Conservation (phyloP, 1,140 invertebrate species). For the Sarcophaga bullata region DNA sequence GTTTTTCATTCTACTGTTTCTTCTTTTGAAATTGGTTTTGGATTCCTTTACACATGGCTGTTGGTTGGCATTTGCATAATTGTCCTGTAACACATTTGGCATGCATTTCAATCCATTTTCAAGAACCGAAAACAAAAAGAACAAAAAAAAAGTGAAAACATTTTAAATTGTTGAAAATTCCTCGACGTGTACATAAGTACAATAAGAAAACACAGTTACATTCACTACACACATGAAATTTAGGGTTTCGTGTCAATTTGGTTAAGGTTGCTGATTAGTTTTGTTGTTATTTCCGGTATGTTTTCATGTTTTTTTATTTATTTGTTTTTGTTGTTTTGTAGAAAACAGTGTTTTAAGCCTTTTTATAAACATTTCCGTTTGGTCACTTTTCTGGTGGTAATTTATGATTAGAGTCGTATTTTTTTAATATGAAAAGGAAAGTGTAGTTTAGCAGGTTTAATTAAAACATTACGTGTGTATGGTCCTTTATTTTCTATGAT, state of each 20-base stretch:
- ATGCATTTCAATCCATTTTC: slow-evolving; percentile 2
- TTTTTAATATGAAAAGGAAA: slow-evolving; percentile 11
- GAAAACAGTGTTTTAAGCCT: not conserved
- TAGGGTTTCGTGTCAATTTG: slow-evolving; percentile 36
- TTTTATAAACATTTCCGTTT: slow-evolving; percentile 37
- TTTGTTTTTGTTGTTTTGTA: not conserved
- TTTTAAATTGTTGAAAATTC: no score
- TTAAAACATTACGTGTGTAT: not conserved
- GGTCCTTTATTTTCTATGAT: not conserved
- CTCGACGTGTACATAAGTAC: not conserved
- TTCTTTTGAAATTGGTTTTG: not conserved
- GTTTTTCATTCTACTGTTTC: not conserved
- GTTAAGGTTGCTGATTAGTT: slow-evolving; percentile 36
- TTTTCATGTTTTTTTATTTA: slow-evolving; percentile 11
- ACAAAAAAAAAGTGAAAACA: no score
- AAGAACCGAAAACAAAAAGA: not conserved
- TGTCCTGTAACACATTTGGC: slow-evolving; percentile 15
- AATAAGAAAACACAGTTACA: no score
- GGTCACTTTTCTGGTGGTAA: not conserved
- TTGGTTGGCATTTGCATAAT: slow-evolving; percentile 32
- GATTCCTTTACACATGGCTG: not conserved
- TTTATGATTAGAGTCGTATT: not conserved
- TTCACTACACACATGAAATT: not conserved
- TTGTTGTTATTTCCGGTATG: slow-evolving; percentile 37
- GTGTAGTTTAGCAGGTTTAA: not conserved